Conservation (phyloP, 2,113 vertebrate genomes). For the Eolophus roseicapilla region DNA sequence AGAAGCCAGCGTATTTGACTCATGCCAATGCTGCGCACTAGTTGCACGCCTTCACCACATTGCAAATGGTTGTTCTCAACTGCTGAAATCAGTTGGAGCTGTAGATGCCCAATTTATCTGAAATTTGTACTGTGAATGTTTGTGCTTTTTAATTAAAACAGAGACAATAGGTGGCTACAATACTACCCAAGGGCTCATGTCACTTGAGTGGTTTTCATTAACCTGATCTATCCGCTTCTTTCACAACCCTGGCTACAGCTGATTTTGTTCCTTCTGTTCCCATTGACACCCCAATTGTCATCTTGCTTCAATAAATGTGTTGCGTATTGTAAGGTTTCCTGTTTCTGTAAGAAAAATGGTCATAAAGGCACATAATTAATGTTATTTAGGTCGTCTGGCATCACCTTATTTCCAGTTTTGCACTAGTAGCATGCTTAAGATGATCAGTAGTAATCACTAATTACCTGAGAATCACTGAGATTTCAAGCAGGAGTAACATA, state of each 20-base stretch:
- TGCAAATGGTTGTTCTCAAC: not conserved
- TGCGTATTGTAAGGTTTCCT: not conserved
- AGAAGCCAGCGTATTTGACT: conserved; percentile 40
- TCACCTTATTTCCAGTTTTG: not conserved
- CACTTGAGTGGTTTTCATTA: not conserved
- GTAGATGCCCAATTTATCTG: not conserved
- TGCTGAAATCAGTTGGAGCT: not conserved
- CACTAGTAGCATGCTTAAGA: not conserved
- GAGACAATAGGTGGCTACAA: not conserved
- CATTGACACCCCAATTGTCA: not conserved
- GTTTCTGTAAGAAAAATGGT: not conserved
- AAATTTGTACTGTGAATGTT: not conserved
- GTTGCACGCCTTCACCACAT: not conserved
- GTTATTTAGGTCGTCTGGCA: not conserved
- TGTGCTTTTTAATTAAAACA: not conserved
- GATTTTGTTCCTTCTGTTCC: not conserved
- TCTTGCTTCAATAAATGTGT: not conserved
- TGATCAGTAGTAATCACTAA: not conserved
- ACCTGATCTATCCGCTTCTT: not conserved
- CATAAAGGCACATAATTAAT: not conserved
- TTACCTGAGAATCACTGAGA: not conserved
- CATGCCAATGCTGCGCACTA: not conserved
- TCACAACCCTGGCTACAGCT: not conserved
- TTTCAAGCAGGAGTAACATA: not conserved
- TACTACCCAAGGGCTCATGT: not conserved